Evolutionary conservation across 2,113 vertebrate species (phyloP), one percentile per base, ranked within the genome.

Genomic region (Dipodomys ordii): DNA sequence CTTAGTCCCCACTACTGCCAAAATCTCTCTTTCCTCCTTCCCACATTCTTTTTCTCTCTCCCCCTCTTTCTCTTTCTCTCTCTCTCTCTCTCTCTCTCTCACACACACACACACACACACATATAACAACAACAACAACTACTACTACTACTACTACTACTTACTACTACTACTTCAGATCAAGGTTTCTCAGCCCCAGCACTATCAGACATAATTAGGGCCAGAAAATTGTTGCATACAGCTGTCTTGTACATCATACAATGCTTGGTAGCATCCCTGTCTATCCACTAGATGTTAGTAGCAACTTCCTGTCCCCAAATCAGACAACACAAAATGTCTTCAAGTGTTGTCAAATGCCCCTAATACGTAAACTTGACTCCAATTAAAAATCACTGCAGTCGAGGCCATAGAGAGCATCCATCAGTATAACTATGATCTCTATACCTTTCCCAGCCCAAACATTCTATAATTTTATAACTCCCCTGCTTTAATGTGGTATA

Each of bases 311-410:
- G 22, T n/a, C n/a, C 18, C 27, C 20, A 65, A 4, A 5, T 80
- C 8, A 89, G 71, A 71, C 7, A 74, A 76, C 27, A 6, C 69
- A 78, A 94, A 81, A 60, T 91, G 20, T 83, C 25, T 87, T 44
- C 76, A 82, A 27, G 71, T 46, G 81, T 25, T 79, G 13, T 27
- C 87, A 84, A 60, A 57, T 88, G 35, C 9, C 20, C 65, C 13
- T 30, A 2, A 0, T 7, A 6, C 27, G 32, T 4, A 76, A 19
- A 64, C 28, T 71, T 89, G 86, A 79, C 22, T 72, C 27, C 82
- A 91, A 28, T 86, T 92, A 78, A 67, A 62, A 83, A 60, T 25
- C 25, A 87, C 18, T 89, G 20, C 15, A 68, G 8, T 77, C 91
- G 76, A 94, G 44, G 35, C 91, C 69, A 32, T 67, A 22, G n/a